Base-by-base conservation (phyloP, 1,140 invertebrate species). In the Heliothis virescens region DNA sequence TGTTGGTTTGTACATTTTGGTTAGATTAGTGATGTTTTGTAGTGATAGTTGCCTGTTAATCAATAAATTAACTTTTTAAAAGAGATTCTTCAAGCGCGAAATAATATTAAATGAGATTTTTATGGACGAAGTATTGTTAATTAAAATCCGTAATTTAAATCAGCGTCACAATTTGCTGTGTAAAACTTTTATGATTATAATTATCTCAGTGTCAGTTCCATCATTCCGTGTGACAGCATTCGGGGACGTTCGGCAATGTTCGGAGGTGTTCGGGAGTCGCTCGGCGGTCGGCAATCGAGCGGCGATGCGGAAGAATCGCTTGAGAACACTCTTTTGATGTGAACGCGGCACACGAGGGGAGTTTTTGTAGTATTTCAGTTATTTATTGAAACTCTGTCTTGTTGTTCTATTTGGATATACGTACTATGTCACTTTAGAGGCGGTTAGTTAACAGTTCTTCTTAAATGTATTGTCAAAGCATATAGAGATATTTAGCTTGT, bases 271-370 rank as follows among this genome's bases (percentile, higher is more conserved):
- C 63, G 63, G 41, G 34, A 5, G 34, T 34, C 34, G 29, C 4
- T 34, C 29, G 29, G 29, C 29, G 11, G 63, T 11, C n/a, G 62
- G 62, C 63, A 48, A n/a, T n/a, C 10, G 41, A 67, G 63, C 41
- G 41, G 16, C 18, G 63, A 67, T 21, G 63, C 63, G 63, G 48
- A 67, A 67, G 63, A 67, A 67, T 67, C 18, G 41, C 41, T 67
- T 48, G 41, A 48, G 63, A 67, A 63, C 47, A 65, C 41, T 48
- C 63, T 48, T 67, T 67, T 67, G 63, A 67, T 67, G 63, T 48
- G n/a, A 67, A 67, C 48, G 63, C 62, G 10, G 60, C 41, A 67
- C 34, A 16, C 63, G 41, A 48, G 41, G 41, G n/a, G 18, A 12
- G 15, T n/a, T 47, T 47, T 21, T 18, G 41, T 3, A 60, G 57